Base-by-base conservation (phyloP, 2,113 vertebrate species). In the Falcunculus frontatus region DNA sequence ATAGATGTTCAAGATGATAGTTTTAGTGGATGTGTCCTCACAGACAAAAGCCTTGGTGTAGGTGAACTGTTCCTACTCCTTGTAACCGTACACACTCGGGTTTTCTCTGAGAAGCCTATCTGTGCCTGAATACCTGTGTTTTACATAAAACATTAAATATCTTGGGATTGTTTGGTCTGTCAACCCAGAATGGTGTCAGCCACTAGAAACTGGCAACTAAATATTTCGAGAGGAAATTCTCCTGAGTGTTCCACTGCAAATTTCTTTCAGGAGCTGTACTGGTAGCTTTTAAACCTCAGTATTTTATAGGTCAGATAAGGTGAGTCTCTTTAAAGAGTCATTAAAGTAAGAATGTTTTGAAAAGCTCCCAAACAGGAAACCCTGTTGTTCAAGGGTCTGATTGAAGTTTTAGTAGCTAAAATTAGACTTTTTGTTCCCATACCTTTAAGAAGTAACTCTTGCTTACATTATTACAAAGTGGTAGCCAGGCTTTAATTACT, bases 291-390 rank as follows among this genome's bases (percentile, higher is more conserved):
- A 62, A 56, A 87, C 46, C 42, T 77, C 53, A 7, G 50, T 39
- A 12, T 87, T 84, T 76, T 50, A 69, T 47, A 62, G 93, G 95
- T 94, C 93, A 96, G 39, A 26, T 91, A 44, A 95, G 93, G 94
- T 94, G 87, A 95, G 76, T 87, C 74, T 91, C 53, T 92, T 89
- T 57, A 91, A 83, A 96, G 60, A 91, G 79, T 79, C 84, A 88
- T 96, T 96, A 42, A 91, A 95, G 84, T 85, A 70, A 93, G 90
- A 94, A 89, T 91, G 90, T 91, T 97, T 96, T 89, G 79, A 96
- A 95, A 94, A 96, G 89, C 74, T 96, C 79, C 90, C 91, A 87
- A 96, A 90, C 93, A 87, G 87, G 96, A 94, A 95, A 49, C 82
- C 8, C 80, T 74, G 82, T 90, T 96, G 79, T 94, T 94, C 62